Base-by-base conservation (phyloP, 1,140 invertebrate genomes). In the Temnothorax curvispinosus region DNA sequence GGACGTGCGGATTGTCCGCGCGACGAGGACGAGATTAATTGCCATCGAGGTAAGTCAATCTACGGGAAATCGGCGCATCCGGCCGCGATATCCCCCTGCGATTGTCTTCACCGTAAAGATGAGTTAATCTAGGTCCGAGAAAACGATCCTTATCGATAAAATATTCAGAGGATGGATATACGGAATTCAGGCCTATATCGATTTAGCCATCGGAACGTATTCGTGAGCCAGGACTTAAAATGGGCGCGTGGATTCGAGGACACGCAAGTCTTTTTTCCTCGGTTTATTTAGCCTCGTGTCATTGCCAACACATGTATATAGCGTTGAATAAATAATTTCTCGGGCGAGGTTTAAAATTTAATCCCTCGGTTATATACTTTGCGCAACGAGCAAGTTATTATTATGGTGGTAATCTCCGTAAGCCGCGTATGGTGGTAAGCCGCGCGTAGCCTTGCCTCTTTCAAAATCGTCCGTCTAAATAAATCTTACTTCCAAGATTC, bases 1-100 rank as follows among this genome's bases (percentile, higher is more conserved):
- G 96, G 96, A 1, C 95, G 95, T 0, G 50, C 92, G 5, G 98
- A 99, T 91, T 99, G 99, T 95, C 95, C 96, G 0, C 97, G 98
- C 94, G 96, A 96, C 2, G 97, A 97, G 3, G 98, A 99, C 94
- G 97, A 98, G 93, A 93, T 94, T 3, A 88, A 90, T n/a, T 95
- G 95, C 80, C 90, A 58, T 35, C 80, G 50, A 88, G 91, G 94
- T 95, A 91, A 92, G 93, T 82, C 15, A 4, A 52, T 5, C 6
- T 0, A 11, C 9, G n/a, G 11, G 54, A 18, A 27, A 27, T 76
- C 54, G 8, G 9, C 27, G 5, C 54, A 27, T 27, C 27, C 56
- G 21, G 21, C 21, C 47, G 21, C 52, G 38, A 58, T 15, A n/a
- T 44, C 35, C 52, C 38, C 38, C 27, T 72, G 21, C 47, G 32